Base-by-base conservation (phyloP, 35 echinoderm and acorn worm species). In the Diadema setosum region DNA sequence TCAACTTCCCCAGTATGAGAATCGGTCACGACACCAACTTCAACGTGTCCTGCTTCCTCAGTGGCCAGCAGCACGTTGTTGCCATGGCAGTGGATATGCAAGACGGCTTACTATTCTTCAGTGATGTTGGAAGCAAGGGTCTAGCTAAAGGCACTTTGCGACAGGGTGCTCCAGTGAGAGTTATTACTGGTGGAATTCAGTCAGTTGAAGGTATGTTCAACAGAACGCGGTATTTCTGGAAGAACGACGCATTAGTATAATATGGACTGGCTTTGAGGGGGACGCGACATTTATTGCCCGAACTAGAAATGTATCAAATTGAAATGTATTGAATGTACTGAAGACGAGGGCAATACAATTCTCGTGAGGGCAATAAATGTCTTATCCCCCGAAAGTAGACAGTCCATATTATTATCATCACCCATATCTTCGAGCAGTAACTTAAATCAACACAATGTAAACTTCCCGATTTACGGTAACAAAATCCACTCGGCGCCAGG, bases 91-190 rank as follows among this genome's bases (percentile, higher is more conserved):
- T 76, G 2, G 96, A 99, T 35, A 65, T 86, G 1, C 27, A 65
- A 20, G 93, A 92, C 4, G 39, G 91, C 2, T 32, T 94, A 2
- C 46, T 93, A 27, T 99, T 99, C 36, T 99, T 82, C 75, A 92
- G 89, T 37, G 89, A 91, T 32, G 27, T 92, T 26, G 43, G 61
- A 18, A 41, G 16, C 31, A 91, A 88, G 23, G 45, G 15, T 0
- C 61, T 99, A 8, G 81, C 36, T 5, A 55, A 65, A n/a, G 90
- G 85, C 3, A 65, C 35, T 2, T 76, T 99, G n/a, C 40, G 46
- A 3, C 42, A 82, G 33, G 61, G 88, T 31, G 65, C 81, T 3
- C 91, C 35, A 4, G 20, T 65, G 4, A 37, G 75, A 34, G 44
- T 65, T 42, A 70, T 99, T 9, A 83, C 86, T 45, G 96, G 96